Percentiles rank a stretch among this genome's conserved stretches.
Conservation (phyloP, 2,797 vertebrate genomes). For the Chaetodon trifasciatus region DNA sequence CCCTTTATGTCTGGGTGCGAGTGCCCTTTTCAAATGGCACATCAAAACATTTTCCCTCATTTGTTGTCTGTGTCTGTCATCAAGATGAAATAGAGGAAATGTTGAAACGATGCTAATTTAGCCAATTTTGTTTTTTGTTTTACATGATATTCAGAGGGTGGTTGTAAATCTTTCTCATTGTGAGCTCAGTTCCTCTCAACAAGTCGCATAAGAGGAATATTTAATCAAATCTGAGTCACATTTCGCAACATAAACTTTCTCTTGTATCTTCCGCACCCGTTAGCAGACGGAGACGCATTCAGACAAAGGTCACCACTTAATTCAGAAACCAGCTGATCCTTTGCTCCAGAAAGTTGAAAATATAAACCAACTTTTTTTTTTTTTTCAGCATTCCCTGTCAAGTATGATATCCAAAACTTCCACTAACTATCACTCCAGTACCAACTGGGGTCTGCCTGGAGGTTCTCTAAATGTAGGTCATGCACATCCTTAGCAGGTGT, state of each 20-base stretch:
- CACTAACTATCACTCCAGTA: background rate
- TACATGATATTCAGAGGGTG: background rate
- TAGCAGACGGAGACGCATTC: background rate
- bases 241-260: background rate
- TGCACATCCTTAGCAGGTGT: conserved; percentile 16
- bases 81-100: background rate
- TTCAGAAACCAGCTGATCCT: background rate
- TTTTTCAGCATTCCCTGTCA: background rate
- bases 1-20: conserved; percentile 46
- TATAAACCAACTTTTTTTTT: background rate
- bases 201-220: background rate
- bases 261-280: background rate
- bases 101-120: conserved; percentile 3
- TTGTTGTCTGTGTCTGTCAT: conserved; percentile 15
- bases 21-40: conserved; percentile 70
- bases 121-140: background rate
- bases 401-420: conserved; percentile 26
- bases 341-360: background rate
- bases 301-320: conserved; percentile 40
- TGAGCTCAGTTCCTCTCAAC: background rate
- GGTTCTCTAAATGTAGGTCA: conserved; percentile 27
- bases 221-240: background rate
- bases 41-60: conserved; percentile 44
- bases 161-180: no score
- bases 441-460: background rate